phyloP scores from a whole-genome alignment of 2,797 vertebrate species.

The Rhynchonycteris naso region DNA sequence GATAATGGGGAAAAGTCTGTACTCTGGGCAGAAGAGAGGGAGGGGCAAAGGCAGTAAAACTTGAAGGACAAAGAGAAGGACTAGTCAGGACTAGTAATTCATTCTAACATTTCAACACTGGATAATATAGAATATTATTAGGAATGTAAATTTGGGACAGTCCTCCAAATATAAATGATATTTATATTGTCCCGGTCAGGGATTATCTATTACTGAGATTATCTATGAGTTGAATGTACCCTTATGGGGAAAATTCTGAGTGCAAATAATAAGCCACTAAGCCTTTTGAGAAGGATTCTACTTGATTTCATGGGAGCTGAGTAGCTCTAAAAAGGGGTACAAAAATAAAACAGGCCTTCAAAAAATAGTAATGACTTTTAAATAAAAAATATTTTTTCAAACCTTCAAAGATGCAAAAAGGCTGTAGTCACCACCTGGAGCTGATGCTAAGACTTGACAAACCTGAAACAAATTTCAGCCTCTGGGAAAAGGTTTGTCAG shows the following conservation, averaged over 20 bases:
- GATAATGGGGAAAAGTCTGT: constrained; percentile 1
- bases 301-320: constrained; percentile 19
- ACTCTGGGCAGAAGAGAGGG: neutral
- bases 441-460: neutral
- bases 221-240: neutral
- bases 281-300: constrained; percentile 4
- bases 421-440: neutral
- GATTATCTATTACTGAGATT: constrained; percentile 14
- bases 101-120: constrained; percentile 31
- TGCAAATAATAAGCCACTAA: constrained; percentile 43
- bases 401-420: constrained; percentile 6
- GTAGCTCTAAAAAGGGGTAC: neutral
- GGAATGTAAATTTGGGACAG: neutral
- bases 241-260: constrained; percentile 15
- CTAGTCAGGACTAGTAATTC: neutral
- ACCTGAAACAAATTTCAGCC: neutral
- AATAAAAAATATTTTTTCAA: neutral
- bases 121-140: neutral
- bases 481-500: neutral
- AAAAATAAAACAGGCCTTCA: neutral
- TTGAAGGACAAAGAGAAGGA: constrained; percentile 48
- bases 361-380: neutral
- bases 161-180: constrained; percentile 31
- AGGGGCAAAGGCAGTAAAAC: neutral
- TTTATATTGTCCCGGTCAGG: neutral